phyloP scores from a whole-genome alignment of 1,140 invertebrate species.

The Cydia splendana region DNA sequence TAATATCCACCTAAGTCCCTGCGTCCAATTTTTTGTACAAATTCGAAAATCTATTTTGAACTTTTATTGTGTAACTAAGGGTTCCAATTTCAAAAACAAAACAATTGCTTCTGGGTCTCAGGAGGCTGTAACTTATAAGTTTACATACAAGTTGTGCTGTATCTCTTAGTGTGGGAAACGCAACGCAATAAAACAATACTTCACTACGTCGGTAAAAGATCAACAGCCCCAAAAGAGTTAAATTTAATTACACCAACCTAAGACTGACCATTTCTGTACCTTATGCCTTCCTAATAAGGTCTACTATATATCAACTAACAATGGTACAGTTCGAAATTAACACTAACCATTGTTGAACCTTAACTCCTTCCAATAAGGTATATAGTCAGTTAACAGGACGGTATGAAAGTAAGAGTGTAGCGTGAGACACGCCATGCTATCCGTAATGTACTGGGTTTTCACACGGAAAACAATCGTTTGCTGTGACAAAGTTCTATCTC shows the following conservation, averaged over 20 bases:
- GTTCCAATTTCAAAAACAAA: too few relatives aligned
- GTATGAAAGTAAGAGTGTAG: conserved; percentile 19
- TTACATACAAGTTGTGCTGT: too few relatives aligned
- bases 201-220: neutral
- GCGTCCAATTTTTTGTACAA: too few relatives aligned
- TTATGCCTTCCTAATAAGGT: neutral
- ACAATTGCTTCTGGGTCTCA: too few relatives aligned
- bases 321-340: neutral
- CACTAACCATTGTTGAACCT: neutral
- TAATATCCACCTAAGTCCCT: too few relatives aligned
- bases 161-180: too few relatives aligned
- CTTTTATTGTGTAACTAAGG: too few relatives aligned
- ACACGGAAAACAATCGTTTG: conserved; percentile 17
- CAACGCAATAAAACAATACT: neutral
- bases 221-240: neutral
- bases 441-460: neutral
- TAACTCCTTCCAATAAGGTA: neutral
- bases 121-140: too few relatives aligned
- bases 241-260: neutral
- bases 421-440: conserved; percentile 18
- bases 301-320: neutral
- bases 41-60: too few relatives aligned
- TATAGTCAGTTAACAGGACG: neutral
- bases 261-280: neutral
- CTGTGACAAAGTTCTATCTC: neutral